Conservation (phyloP, 1,140 invertebrate species). For the Drosophila fuyamai region DNA sequence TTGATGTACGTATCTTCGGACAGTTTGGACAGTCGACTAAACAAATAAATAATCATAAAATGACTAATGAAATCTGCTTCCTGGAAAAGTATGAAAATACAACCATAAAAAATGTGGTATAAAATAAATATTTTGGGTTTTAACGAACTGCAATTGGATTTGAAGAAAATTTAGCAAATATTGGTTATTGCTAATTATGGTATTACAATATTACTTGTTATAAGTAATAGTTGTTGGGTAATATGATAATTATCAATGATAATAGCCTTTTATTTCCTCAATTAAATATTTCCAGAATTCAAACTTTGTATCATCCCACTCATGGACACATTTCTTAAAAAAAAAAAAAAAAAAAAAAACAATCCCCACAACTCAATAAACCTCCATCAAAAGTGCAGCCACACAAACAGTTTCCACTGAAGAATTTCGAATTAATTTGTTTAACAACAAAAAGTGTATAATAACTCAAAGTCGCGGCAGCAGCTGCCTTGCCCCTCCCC, state of each 20-base stretch:
- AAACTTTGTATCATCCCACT: background rate
- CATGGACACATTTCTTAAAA: background rate
- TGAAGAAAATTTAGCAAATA: no score
- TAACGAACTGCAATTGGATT: no score
- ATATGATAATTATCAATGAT: no score
- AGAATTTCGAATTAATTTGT: constrained; percentile 61
- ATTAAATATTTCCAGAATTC: background rate
- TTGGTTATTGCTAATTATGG: no score
- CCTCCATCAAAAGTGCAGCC: constrained; percentile 6
- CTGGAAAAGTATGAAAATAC: no score
- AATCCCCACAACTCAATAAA: constrained; percentile 9
- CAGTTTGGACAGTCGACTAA: background rate
- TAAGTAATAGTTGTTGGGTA: background rate
- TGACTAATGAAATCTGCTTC: background rate
- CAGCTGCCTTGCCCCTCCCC: constrained; percentile 21
- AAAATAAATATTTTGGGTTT: no score
- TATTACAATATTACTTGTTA: no score
- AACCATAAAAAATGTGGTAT: background rate
- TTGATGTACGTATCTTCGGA: background rate
- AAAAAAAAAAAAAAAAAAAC: constrained; percentile 3
- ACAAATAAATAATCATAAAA: background rate
- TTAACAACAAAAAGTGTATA: constrained; percentile 55
- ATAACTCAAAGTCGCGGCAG: constrained; percentile 52
- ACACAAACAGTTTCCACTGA: constrained; percentile 33
- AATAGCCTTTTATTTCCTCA: background rate